A percentile compares a stretch with the other conserved stretches of the same genome.
These are phyloP conservation scores for Pitta sordida DNA, from an alignment of 2,113 vertebrate species.

Conservation along the genomic window DNA sequence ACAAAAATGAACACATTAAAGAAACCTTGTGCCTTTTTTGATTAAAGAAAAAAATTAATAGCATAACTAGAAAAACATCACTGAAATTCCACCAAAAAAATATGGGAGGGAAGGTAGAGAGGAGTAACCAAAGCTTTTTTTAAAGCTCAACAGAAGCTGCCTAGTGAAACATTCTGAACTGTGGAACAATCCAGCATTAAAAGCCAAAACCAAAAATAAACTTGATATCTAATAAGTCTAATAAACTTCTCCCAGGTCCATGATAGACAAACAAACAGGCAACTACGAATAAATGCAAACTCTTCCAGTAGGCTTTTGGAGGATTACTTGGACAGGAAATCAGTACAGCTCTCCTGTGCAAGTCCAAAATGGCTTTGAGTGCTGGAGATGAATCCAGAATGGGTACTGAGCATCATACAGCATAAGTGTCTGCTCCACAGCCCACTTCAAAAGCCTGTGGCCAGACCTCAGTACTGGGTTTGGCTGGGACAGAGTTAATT, in stretches of 20 bases:
- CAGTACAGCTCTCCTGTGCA: background rate
- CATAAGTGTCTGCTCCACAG: background rate
- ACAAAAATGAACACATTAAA: background rate
- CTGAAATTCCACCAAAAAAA: background rate
- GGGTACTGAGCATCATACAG: background rate
- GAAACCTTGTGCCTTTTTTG: background rate
- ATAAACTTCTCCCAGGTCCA: background rate
- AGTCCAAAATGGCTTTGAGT: background rate
- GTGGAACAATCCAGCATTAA: background rate
- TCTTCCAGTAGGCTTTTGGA: background rate
- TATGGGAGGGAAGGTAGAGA: background rate
- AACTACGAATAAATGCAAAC: background rate
- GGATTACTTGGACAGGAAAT: background rate
- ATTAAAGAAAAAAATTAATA: background rate
- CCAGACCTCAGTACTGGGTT: background rate
- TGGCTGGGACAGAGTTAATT: background rate
- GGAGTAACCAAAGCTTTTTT: background rate
- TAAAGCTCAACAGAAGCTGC: background rate
- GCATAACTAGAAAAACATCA: background rate
- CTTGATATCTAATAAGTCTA: background rate
- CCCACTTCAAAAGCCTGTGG: background rate
- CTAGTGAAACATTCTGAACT: background rate
- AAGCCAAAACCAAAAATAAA: background rate
- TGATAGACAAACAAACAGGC: accelerated
- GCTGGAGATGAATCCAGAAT: background rate